Evolutionary conservation across 2,888 invertebrate genomes (phyloP), one percentile per base, ranked within the genome.

Genomic region (Megastigmus dorsalis): DNA sequence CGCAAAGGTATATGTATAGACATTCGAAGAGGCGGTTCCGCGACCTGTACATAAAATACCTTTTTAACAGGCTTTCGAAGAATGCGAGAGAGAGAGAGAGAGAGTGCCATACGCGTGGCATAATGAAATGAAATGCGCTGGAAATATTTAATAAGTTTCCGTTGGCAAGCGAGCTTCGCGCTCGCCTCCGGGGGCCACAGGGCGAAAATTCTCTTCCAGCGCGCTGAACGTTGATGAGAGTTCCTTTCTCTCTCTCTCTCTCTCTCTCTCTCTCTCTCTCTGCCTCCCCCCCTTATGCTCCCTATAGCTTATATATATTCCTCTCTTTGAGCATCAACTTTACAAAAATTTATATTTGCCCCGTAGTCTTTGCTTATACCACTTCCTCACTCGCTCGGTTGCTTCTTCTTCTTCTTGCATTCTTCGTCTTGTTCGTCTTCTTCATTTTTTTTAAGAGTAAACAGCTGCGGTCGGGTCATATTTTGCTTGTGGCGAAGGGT

Each of bases 121-220:
- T 84, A 83, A 84, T 84, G 82, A 85, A 84, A 85, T 83, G 82
- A 84, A 82, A 84, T 84, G 82, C 80, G 82, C 80, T 79, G 81
- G 83, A 84, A 85, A 84, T 84, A 85, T 85, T 85, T 84, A 84
- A 85, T 84, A 85, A 85, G 83, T 82, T 84, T 82, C 78, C 79
- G 48, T 28, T 30, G 23, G 20, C 30, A 20, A 15, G 78, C 74
- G 75, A 79, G 45, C 33, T 20, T 23, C 48, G 33, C 23, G 10
- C 20, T 13, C 5, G 2, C 9, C 3, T n/a, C n/a, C n/a, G n/a
- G n/a, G n/a, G n/a, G n/a, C n/a, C n/a, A n/a, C n/a, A n/a, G 18
- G 78, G 60, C 36, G 77, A 48, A 73, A 80, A 81, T 81, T 80
- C 79, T 78, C 81, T 81, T 80, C 77, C 60, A 74, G 72, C 74